Evolutionary conservation across 2,113 vertebrate genomes (phyloP).

Genomic region (Gymnorhina tibicen): DNA sequence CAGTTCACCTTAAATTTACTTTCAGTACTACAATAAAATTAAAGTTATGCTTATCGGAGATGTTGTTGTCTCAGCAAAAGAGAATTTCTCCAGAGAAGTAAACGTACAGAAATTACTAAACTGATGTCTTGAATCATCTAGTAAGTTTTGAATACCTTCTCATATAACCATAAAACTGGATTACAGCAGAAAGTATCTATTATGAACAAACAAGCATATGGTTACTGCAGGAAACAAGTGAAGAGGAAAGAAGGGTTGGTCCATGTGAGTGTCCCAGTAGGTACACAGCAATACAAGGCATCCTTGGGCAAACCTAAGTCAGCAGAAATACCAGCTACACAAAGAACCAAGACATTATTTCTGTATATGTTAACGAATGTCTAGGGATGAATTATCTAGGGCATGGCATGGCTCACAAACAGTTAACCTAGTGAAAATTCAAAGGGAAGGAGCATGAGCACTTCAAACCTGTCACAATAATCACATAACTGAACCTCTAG

Average conservation of each 20-base stretch:
- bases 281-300: not conserved
- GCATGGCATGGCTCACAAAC: conserved; percentile 18
- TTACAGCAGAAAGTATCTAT: not conserved
- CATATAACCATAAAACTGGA: not conserved
- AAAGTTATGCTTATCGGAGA: not conserved
- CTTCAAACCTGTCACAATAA: conserved; percentile 63
- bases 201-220: not conserved
- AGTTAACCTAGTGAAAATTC: conserved; percentile 49
- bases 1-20: not conserved
- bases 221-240: not conserved
- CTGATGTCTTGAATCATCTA: not conserved
- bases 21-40: not conserved
- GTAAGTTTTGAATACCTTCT: not conserved
- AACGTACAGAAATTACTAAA: not conserved
- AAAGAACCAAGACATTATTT: not conserved
- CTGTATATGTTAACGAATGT: not conserved
- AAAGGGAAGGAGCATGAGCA: conserved; percentile 17
- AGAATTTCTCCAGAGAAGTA: not conserved
- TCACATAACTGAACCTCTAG: conserved; percentile 45
- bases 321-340: not conserved
- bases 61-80: not conserved
- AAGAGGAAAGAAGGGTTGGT: not conserved
- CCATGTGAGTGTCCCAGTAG: not conserved
- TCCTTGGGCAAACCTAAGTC: not conserved
- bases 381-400: not conserved